phyloP scores from a whole-genome alignment of 2,888 invertebrate species.

The Nowickia ferox region DNA sequence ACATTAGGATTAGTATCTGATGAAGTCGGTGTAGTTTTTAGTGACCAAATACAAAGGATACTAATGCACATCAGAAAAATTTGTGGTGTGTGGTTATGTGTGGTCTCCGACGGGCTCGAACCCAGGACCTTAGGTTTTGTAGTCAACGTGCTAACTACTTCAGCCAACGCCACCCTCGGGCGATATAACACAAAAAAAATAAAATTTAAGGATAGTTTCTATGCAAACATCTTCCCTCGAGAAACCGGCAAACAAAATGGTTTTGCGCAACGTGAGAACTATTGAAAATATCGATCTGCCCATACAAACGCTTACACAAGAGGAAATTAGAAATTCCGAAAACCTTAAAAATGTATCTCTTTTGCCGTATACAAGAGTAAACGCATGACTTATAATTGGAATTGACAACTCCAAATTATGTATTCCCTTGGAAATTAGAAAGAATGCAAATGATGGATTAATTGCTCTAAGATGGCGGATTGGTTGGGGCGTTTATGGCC shows the following conservation, averaged over 20 bases:
- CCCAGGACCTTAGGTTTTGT: too few relatives aligned
- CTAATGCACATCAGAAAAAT: too few relatives aligned
- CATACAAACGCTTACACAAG: conserved; percentile 36
- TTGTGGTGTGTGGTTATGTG: too few relatives aligned
- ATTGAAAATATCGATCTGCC: conserved; percentile 57
- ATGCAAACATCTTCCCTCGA: conserved; percentile 49
- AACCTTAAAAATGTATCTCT: conserved; percentile 58
- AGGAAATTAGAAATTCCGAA: conserved; percentile 24
- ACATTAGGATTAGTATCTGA: too few relatives aligned
- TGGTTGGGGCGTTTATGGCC: conserved; percentile 66
- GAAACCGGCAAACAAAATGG: conserved; percentile 28
- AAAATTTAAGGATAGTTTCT: conserved; percentile 53
- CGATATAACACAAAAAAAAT: conserved; percentile 68
- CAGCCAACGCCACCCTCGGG: too few relatives aligned
- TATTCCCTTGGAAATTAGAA: conserved; percentile 57
- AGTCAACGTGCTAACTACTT: too few relatives aligned
- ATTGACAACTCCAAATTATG: conserved; percentile 57
- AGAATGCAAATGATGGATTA: conserved; percentile 45
- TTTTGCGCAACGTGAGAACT: conserved; percentile 63
- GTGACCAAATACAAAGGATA: too few relatives aligned
- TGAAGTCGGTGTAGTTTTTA: too few relatives aligned
- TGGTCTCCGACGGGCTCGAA: too few relatives aligned
- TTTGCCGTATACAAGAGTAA: conserved; percentile 52
- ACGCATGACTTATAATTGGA: conserved; percentile 60
- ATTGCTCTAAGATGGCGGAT: conserved; percentile 62